A percentile compares a stretch with the other conserved stretches of the same genome.
Conservation (phyloP, 2,888 invertebrate genomes). For the Hermodice carunculata region DNA sequence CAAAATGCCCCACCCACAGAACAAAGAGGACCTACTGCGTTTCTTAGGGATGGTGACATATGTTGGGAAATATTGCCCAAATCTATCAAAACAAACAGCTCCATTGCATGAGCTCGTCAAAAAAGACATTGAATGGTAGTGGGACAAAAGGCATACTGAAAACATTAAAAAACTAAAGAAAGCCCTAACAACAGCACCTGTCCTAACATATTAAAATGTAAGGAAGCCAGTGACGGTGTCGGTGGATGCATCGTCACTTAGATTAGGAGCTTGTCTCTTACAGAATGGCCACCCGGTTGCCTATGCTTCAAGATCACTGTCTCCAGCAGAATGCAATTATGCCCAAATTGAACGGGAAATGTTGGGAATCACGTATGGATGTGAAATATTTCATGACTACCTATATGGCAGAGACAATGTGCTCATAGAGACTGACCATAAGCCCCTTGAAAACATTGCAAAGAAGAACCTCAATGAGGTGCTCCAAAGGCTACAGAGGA, state of each 20-base stretch:
- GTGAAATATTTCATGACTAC: conserved; percentile 1
- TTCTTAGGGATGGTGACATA: conserved; percentile 4
- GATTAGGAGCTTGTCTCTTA: conserved; percentile 1
- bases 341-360: conserved; percentile 14
- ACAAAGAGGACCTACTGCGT: background rate
- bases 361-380: conserved; percentile 2
- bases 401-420: conserved; percentile 1
- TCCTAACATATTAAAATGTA: background rate
- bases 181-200: background rate
- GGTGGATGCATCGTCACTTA: background rate
- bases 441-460: background rate
- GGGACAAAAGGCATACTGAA: background rate
- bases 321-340: background rate
- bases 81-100: background rate
- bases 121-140: background rate
- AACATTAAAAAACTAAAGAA: background rate
- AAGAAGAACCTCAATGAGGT: background rate
- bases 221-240: background rate
- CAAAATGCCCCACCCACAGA: background rate
- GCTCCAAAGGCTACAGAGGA: background rate
- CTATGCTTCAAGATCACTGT: conserved; percentile 7
- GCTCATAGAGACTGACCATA: conserved; percentile 10
- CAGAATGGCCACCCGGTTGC: background rate
- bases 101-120: background rate
- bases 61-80: background rate